Conservation (phyloP, 2,797 vertebrate species). For the Alauda arvensis region DNA sequence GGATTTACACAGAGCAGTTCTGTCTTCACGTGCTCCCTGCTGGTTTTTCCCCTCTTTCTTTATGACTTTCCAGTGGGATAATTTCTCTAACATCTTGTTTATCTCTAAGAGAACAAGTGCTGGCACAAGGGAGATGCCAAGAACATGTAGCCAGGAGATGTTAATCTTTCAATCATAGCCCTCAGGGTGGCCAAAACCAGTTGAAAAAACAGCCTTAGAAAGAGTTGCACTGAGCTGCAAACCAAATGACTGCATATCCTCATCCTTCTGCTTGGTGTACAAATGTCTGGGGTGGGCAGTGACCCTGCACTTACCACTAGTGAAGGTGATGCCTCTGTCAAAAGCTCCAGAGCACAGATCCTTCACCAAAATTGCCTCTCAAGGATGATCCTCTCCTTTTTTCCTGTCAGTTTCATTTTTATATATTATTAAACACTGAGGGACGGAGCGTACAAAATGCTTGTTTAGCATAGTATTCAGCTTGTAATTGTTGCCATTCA, state of each 20-base stretch:
- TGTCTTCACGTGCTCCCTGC: background rate
- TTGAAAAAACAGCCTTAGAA: background rate
- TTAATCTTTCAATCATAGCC: background rate
- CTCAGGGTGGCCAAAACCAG: background rate
- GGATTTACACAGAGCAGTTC: background rate
- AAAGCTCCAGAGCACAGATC: background rate
- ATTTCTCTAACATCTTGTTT: background rate
- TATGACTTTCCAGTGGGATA: background rate
- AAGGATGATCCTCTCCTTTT: background rate
- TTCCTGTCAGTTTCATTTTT: background rate
- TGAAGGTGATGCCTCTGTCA: background rate
- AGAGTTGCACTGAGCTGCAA: background rate
- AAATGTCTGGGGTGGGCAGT: background rate
- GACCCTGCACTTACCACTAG: background rate
- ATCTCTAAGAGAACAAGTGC: background rate
- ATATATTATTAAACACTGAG: background rate
- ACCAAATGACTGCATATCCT: background rate
- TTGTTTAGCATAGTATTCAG: background rate
- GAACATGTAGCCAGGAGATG: background rate
- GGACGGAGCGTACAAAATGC: background rate
- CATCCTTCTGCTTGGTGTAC: background rate
- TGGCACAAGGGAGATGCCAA: background rate
- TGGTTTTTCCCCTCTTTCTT: background rate
- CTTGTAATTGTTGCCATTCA: background rate
- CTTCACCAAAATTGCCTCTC: background rate